phyloP scores from a whole-genome alignment of 2,113 vertebrate genomes.

The Speoplatyrhinus poulsoni region DNA sequence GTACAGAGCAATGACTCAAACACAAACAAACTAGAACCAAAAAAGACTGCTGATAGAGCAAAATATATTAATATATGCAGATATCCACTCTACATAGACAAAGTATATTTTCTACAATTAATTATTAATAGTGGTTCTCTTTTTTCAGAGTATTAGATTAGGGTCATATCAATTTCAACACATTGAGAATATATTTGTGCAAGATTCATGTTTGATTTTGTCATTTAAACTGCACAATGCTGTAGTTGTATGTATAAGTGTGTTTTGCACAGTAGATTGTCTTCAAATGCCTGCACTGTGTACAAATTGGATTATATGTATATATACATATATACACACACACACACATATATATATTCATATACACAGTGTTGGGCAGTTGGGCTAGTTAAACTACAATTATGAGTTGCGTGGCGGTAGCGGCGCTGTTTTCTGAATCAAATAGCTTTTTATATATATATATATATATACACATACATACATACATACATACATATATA shows the following conservation, averaged over 20 bases:
- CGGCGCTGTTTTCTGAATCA: no score
- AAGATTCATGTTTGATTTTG: conserved; percentile 35
- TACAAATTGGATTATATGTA: neutral
- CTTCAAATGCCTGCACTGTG: conserved; percentile 22
- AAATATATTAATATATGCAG: conserved; percentile 40
- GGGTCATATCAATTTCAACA: neutral
- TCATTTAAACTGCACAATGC: neutral
- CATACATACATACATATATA: no score
- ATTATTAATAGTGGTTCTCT: conserved; percentile 8
- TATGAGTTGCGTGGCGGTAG: no score
- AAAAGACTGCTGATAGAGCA: conserved; percentile 35
- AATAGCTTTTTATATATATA: no score
- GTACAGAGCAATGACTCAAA: no score
- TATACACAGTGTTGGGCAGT: no score
- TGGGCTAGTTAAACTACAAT: no score
- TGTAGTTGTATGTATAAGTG: neutral
- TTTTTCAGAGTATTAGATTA: neutral
- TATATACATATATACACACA: no score
- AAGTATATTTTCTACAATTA: neutral
- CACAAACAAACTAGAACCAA: conserved; percentile 18
- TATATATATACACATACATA: no score
- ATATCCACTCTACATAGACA: conserved; percentile 6
- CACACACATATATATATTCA: rapidly evolving
- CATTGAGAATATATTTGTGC: conserved; percentile 21
- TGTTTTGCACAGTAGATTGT: neutral